Evolutionary conservation across 2,888 invertebrate genomes (phyloP).

Genomic region (Oegoconia quadripuncta): DNA sequence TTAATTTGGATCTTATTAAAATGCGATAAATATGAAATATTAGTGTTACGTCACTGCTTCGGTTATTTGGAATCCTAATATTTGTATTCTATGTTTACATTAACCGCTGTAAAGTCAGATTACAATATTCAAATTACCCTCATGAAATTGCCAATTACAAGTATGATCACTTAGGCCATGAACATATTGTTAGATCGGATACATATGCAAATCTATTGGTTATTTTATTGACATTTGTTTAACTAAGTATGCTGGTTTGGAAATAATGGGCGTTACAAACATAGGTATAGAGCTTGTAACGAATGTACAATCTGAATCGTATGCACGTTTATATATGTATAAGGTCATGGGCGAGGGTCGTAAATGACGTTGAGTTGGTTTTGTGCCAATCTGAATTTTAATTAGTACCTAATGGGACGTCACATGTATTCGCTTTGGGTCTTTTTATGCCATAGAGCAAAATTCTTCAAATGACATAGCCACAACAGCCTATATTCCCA

Average conservation of each 20-base stretch:
- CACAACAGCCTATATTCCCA: too few relatives aligned
- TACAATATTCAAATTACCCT: slow-evolving; percentile 7
- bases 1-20: too few relatives aligned
- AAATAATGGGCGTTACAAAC: slow-evolving; percentile 32
- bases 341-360: slow-evolving; percentile 9
- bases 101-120: too few relatives aligned
- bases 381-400: too few relatives aligned
- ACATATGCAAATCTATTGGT: slow-evolving; percentile 19
- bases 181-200: slow-evolving; percentile 10
- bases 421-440: too few relatives aligned
- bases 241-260: slow-evolving; percentile 31
- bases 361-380: too few relatives aligned
- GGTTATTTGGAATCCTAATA: background rate
- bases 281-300: slow-evolving; percentile 7
- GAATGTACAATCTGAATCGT: background rate
- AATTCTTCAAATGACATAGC: too few relatives aligned
- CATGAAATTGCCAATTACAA: slow-evolving; percentile 10
- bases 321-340: background rate
- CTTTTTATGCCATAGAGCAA: too few relatives aligned
- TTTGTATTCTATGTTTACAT: too few relatives aligned
- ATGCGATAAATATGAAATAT: too few relatives aligned
- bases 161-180: slow-evolving; percentile 17
- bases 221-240: slow-evolving; percentile 36
- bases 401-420: too few relatives aligned
- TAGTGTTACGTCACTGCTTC: too few relatives aligned